Evolutionary conservation across 2,797 vertebrate genomes (phyloP).

Genomic region (Rhinogobio ventralis): DNA sequence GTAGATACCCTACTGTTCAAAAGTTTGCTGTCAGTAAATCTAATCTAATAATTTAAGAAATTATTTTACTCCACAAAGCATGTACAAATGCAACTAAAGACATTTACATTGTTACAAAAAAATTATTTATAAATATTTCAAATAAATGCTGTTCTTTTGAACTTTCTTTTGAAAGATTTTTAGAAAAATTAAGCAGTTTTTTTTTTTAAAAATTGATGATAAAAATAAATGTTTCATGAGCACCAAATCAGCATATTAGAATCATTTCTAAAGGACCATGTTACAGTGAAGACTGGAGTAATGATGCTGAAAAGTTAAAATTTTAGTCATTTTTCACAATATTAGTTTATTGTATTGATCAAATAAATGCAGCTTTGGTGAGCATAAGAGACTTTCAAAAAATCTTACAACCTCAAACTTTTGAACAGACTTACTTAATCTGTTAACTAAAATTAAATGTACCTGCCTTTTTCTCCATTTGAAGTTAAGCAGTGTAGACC

Average conservation of each 20-base stretch:
- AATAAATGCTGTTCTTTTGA: background rate
- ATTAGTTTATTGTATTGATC: background rate
- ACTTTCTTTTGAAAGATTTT: background rate
- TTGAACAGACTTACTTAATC: background rate
- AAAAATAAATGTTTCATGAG: background rate
- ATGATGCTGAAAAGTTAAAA: background rate
- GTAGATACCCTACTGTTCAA: background rate
- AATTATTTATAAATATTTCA: background rate
- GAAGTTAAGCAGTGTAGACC: conserved; percentile 88
- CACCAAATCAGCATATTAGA: background rate
- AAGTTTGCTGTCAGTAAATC: no score
- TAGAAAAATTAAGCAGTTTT: background rate
- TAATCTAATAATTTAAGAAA: no score
- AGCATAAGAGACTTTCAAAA: background rate
- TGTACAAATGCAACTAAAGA: background rate
- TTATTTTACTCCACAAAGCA: background rate
- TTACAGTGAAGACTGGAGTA: background rate
- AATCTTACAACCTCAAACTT: background rate
- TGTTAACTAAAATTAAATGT: background rate
- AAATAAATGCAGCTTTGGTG: background rate
- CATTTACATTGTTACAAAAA: background rate
- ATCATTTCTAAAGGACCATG: background rate
- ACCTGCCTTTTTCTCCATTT: conserved; percentile 34
- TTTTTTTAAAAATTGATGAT: background rate
- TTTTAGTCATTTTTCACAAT: background rate